Evolutionary conservation across 64 coral and sea anemone genomes (phyloP), one percentile per base, ranked within the genome.

Genomic region (Porites lutea): DNA sequence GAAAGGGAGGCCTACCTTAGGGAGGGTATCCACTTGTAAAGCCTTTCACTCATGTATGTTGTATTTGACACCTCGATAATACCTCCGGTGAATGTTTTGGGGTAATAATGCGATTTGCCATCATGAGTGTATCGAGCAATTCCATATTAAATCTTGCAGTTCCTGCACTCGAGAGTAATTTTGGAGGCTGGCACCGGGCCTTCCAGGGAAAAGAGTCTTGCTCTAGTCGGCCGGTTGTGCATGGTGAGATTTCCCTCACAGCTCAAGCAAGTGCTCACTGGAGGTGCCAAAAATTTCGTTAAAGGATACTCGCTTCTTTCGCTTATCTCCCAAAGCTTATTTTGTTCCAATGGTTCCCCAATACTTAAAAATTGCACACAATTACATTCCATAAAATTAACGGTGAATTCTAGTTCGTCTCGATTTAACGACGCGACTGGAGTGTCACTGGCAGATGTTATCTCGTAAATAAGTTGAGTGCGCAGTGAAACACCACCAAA

Each of bases 11-110:
- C n/a, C n/a, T n/a, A n/a, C 82, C 63, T 85, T 7, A 85, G 49
- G 4, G 82, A 85, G 1, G 82, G 62, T 52, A 69, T 52, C 82
- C 82, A 69, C 11, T 69, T 85, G 82, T 85, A 85, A 2, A 70
- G 18, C 49, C 70, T 16, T 19, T 8, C 5, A 13, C 18, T 14
- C 3, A 82, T 63, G 46, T 85, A 85, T 8, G 63, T 51, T 14
- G 48, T 52, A 21, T 85, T 85, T 4, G 44, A 20, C 9, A 85
- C 82, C 21, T 85, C 63, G 6, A 85, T 85, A 2, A 85, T 10
- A 69, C 70, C 82, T 15, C 44, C 15, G 8, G 44, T 8, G 16
- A 61, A 11, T 23, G 18, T 19, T 16, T 68, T 65, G 3, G 82
- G 64, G 66, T 85, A 85, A 21, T 22, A 69, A 22, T 85, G 82